These are phyloP conservation scores for Siniperca knerii DNA, from an alignment of 2,113 vertebrate species.

Conservation along the genomic window DNA sequence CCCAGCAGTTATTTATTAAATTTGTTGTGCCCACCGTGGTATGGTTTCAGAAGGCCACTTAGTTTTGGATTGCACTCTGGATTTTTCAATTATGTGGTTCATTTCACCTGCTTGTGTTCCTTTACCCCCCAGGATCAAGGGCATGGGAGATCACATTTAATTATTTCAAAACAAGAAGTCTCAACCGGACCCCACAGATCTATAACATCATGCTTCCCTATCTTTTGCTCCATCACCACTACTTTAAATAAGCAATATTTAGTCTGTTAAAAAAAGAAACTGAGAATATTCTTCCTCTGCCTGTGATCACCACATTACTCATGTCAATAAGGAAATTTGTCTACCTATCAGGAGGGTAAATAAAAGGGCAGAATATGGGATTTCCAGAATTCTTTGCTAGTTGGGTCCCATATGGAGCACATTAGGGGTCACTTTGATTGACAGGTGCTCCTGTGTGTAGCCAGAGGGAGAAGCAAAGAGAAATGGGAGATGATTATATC, in stretches of 20 bases:
- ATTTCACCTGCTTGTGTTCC: slow-evolving; percentile 86
- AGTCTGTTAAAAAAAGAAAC: slow-evolving; percentile 53
- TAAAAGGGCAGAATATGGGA: slow-evolving; percentile 79
- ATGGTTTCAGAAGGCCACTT: slow-evolving; percentile 85
- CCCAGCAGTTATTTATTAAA: slow-evolving; percentile 88
- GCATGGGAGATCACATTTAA: slow-evolving; percentile 84
- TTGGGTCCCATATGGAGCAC: slow-evolving; percentile 79
- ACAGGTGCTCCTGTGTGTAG: slow-evolving; percentile 82
- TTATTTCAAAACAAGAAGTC: slow-evolving; percentile 84
- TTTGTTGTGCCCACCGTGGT: slow-evolving; percentile 85
- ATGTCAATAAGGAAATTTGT: slow-evolving; percentile 84
- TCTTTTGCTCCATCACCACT: slow-evolving; percentile 57
- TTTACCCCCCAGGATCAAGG: slow-evolving; percentile 83
- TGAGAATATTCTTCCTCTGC: slow-evolving; percentile 51
- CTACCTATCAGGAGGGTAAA: slow-evolving; percentile 81
- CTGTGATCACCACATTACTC: slow-evolving; percentile 67
- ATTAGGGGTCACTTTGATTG: slow-evolving; percentile 83
- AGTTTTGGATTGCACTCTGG: slow-evolving; percentile 87
- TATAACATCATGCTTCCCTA: slow-evolving; percentile 61
- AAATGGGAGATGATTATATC: slow-evolving; percentile 83
- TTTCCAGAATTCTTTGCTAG: slow-evolving; percentile 79
- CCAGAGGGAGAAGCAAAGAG: slow-evolving; percentile 73
- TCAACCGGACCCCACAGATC: slow-evolving; percentile 65
- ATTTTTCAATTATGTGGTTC: slow-evolving; percentile 89
- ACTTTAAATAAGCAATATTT: slow-evolving; percentile 60